Evolutionary conservation across 1,140 invertebrate species (phyloP), one percentile per base, ranked within the genome.

Genomic region (Delia radicum): DNA sequence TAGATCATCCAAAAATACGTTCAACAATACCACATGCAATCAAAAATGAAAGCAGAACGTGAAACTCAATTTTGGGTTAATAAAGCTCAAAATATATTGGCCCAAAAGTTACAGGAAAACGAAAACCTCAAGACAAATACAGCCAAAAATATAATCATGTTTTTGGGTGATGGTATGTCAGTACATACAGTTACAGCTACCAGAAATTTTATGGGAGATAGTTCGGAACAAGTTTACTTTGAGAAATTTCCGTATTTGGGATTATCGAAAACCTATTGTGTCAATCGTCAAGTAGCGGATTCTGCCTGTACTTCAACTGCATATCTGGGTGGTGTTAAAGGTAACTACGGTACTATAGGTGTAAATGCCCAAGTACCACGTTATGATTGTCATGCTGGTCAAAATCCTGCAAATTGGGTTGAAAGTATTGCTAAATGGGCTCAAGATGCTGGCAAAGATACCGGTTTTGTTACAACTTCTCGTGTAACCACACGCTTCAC

Each of bases 151-250:
- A 88, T 93, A 5, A 91, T 95, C 26, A 81, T 95, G 77, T 94
- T 94, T 79, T 82, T 95, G 63, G 94, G 94, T 1, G 93, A 94
- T 80, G 94, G 94, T 18, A 93, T 95, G 92, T 93, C 92, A 13
- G 86, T 94, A n/a, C 87, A 92, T 2, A 94, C 93, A 3, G 81
- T 94, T 10, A 91, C 91, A 0, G 92, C 93, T 0, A 90, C 91
- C 1, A 85, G 93, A 26, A 91, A 92, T 48, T 87, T 90, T 74
- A 88, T 90, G 75, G 92, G 92, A 1, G 91, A 88, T 55, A 92
- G 94, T 85, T 91, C 93, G 74, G 82, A 87, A 4, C 81, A 89
- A 71, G 88, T 95, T 5, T 89, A 88, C 62, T 95, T 93, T 79
- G 94, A 95, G 78, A 86, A 90, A 42, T 95, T 95, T 78, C 94